A percentile compares a stretch with the other conserved stretches of the same genome.
phyloP scores from a whole-genome alignment of 53 echinoderm and acorn worm species.

The Antedon mediterranea region DNA sequence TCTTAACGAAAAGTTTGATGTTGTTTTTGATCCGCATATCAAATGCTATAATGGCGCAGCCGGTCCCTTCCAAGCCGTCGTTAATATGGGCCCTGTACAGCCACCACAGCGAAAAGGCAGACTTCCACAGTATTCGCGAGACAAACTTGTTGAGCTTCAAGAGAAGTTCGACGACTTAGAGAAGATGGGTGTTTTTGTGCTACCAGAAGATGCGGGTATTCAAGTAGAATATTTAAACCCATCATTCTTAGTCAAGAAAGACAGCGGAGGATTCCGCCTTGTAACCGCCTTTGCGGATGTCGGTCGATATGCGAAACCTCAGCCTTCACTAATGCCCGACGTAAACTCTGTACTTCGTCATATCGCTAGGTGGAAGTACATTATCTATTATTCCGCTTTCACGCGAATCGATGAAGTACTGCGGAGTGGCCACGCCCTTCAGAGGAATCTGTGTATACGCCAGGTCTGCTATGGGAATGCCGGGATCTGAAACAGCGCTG shows the following conservation, averaged over 20 bases:
- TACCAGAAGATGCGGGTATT: conserved; percentile 21
- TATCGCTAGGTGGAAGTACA: conserved; percentile 12
- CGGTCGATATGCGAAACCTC: conserved; percentile 13
- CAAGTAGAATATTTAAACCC: conserved; percentile 20
- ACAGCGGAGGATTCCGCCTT: conserved; percentile 4
- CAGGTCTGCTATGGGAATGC: conserved; percentile 31
- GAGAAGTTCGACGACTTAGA: conserved; percentile 26
- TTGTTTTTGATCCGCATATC: conserved; percentile 13
- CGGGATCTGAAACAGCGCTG: conserved; percentile 38
- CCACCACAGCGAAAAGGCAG: conserved; percentile 22
- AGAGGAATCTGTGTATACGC: conserved; percentile 24
- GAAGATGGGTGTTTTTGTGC: conserved; percentile 14
- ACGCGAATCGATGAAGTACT: not conserved
- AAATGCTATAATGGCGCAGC: conserved; percentile 17
- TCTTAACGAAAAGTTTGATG: conserved; percentile 17
- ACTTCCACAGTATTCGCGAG: conserved; percentile 2
- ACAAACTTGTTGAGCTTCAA: conserved; percentile 18
- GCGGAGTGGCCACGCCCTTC: conserved; percentile 13
- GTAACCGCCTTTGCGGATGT: conserved; percentile 5
- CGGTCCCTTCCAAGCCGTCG: conserved; percentile 24
- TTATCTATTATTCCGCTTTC: not conserved
- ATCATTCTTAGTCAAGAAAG: conserved; percentile 17
- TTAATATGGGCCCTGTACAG: conserved; percentile 25
- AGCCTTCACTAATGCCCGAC: conserved; percentile 21
- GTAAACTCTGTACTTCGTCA: conserved; percentile 22